Evolutionary conservation across 2,113 vertebrate genomes (phyloP), one percentile per base, ranked within the genome.

Genomic region (Andinoacara biseriatus): DNA sequence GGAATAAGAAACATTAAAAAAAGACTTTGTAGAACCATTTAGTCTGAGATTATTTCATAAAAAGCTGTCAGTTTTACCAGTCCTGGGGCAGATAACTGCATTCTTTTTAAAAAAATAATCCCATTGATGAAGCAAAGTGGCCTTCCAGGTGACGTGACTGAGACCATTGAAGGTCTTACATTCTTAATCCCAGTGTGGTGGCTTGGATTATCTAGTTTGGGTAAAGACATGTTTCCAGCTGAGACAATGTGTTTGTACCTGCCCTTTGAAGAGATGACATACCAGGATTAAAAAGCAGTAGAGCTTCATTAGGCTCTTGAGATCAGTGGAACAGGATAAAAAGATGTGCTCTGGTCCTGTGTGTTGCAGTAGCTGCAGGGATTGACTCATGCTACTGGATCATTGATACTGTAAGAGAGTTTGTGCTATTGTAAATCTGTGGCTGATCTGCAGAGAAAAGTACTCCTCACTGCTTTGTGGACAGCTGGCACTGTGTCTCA

Each of bases 351-450:
- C 52, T 54, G 49, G 81, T 81, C 58, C 54, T 38, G 5, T 46
- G 84, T 67, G 61, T 79, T 61, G 59, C 63, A 58, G 69, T 17
- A 33, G 82, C 74, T 74, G 52, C 46, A 24, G 58, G 57, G 83
- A 54, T 52, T 5, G 40, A 78, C 58, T 65, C 69, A 74, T 82
- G 86, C 86, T 79, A 83, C 86, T 61, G 17, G 58, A 74, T 52
- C 35, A 43, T 78, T 76, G 77, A 86, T 58, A 58, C 74, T 76
- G 59, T 83, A 69, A 81, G 80, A 87, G 43, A 72, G 24, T 11
- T 69, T 84, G 86, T 89, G 87, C 82, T 87, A 80, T 59, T 86
- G 60, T 81, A 61, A 69, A 63, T 81, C 74, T 74, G 83, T 57
- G 29, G 52, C 31, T 46, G 65, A 52, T 76, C 80, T 24, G 58